Evolutionary conservation across 64 coral and sea anemone genomes (phyloP).

Genomic region (Pocillopora verrucosa): DNA sequence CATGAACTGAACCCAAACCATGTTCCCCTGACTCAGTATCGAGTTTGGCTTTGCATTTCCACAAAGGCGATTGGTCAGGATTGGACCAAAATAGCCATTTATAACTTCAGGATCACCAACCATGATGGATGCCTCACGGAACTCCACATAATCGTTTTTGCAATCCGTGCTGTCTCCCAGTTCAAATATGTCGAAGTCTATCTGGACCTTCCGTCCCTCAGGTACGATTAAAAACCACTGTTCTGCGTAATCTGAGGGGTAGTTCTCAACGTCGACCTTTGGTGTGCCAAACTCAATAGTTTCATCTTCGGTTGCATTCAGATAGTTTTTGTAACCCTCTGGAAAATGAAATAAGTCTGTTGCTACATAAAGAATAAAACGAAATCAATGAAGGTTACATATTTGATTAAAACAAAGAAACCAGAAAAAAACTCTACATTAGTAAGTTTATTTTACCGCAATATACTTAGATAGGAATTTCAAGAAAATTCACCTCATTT

Average conservation of each 20-base stretch:
- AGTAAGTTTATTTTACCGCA: too few relatives aligned
- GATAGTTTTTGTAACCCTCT: not conserved
- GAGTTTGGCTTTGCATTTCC: not conserved
- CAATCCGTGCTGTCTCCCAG: not conserved
- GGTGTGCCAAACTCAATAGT: not conserved
- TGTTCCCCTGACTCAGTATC: not conserved
- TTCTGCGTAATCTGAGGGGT: not conserved
- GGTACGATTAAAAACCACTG: constrained; percentile 10
- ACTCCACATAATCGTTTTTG: constrained; percentile 12
- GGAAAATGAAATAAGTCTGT: not conserved
- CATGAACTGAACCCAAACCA: constrained; percentile 1
- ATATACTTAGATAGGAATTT: too few relatives aligned
- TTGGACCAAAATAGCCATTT: too few relatives aligned
- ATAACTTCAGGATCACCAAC: not conserved
- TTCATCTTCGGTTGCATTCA: constrained; percentile 3
- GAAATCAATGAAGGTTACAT: not conserved
- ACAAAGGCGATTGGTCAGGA: too few relatives aligned
- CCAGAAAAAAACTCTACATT: too few relatives aligned
- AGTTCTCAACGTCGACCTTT: constrained; percentile 3
- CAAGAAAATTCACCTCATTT: too few relatives aligned
- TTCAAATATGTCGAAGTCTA: not conserved
- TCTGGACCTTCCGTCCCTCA: not conserved
- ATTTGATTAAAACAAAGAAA: too few relatives aligned
- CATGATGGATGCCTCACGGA: not conserved
- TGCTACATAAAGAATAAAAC: too few relatives aligned